phyloP scores from a whole-genome alignment of 35 echinoderm and acorn worm species.

The Apostichopus japonicus region DNA sequence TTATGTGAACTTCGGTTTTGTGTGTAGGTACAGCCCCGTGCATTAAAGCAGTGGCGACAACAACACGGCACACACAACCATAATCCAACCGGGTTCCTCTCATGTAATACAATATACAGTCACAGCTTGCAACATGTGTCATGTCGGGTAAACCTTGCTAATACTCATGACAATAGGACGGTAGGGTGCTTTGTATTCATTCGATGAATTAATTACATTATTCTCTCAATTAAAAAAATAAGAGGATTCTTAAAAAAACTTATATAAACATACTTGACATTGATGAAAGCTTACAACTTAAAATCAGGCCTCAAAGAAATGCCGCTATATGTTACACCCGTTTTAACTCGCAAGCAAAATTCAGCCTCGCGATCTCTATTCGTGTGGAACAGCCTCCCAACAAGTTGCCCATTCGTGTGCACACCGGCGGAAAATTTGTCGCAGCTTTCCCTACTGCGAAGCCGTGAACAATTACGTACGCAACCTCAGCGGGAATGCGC shows the following conservation, averaged over 20 bases:
- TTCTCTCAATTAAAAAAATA: conserved; percentile 17
- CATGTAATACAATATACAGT: neutral
- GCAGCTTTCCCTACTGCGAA: conserved; percentile 31
- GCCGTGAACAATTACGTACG: conserved; percentile 50
- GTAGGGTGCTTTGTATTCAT: neutral
- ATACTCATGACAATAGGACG: conserved; percentile 37
- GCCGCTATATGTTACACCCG: conserved; percentile 19
- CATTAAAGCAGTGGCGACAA: neutral
- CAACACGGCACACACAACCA: neutral
- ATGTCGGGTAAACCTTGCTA: conserved; percentile 15
- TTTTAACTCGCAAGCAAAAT: neutral
- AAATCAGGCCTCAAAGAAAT: conserved; percentile 16
- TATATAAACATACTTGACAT: conserved; percentile 45
- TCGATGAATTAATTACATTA: conserved; percentile 38
- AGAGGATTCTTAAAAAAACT: neutral
- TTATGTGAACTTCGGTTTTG: neutral
- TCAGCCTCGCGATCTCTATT: conserved; percentile 22
- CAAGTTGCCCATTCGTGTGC: conserved; percentile 36
- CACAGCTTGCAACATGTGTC: neutral
- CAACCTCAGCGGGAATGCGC: conserved; percentile 39
- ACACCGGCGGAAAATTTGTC: conserved; percentile 20
- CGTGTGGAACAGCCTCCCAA: conserved; percentile 28
- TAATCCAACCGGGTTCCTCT: neutral
- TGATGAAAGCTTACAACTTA: neutral
- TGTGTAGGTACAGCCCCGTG: neutral